These are phyloP conservation scores for Orientallactaga bullata DNA, from an alignment of 2,113 vertebrate species.

Conservation along the genomic window DNA sequence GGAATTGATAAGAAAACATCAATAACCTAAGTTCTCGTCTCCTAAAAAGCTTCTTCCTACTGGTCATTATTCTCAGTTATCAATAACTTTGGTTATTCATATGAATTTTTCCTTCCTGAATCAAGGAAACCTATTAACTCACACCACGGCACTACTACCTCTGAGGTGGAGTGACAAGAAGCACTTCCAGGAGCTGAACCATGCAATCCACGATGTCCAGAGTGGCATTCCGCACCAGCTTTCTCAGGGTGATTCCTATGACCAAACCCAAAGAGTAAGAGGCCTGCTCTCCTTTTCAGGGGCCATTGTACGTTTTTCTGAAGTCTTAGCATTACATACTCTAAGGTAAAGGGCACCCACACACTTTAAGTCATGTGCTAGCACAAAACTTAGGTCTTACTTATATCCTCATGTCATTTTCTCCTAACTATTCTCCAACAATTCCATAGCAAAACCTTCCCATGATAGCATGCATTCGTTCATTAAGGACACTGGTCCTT, in stretches of 20 bases:
- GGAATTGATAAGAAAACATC: slow-evolving; percentile 44
- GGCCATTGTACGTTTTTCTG: neutral
- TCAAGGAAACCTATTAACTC: slow-evolving; percentile 45
- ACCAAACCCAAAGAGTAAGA: slow-evolving; percentile 58
- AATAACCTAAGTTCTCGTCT: slow-evolving; percentile 45
- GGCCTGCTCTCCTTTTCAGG: slow-evolving; percentile 25
- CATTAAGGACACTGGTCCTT: slow-evolving; percentile 2
- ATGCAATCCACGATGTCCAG: slow-evolving; percentile 92
- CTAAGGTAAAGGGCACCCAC: neutral
- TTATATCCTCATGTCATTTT: slow-evolving; percentile 15
- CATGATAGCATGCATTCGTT: neutral
- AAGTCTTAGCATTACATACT: neutral
- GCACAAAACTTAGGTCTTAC: slow-evolving; percentile 17
- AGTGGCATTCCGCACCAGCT: slow-evolving; percentile 90
- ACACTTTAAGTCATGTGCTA: neutral
- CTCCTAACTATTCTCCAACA: neutral
- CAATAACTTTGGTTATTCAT: neutral
- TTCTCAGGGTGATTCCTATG: slow-evolving; percentile 92
- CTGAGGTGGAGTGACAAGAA: slow-evolving; percentile 88
- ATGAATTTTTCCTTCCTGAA: neutral
- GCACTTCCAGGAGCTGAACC: slow-evolving; percentile 91
- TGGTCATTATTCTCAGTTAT: neutral
- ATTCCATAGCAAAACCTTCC: neutral
- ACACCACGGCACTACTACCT: slow-evolving; percentile 86
- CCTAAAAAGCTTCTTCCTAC: slow-evolving; percentile 5